Percentiles rank a stretch among this genome's conserved stretches.
Conservation (phyloP, 2,113 vertebrate species). For the Misgurnus anguillicaudatus region DNA sequence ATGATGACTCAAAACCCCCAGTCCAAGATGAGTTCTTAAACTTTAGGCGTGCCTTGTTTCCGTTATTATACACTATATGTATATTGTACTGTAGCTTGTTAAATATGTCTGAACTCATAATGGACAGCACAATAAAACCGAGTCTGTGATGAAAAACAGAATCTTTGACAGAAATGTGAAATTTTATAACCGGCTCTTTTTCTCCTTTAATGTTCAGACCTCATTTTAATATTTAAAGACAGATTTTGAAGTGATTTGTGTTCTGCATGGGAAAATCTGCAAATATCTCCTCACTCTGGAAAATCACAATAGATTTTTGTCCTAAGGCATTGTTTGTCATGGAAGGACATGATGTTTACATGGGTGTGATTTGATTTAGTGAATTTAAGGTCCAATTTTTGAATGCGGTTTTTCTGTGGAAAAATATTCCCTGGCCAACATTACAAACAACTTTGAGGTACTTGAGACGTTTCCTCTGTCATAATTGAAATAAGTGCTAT, state of each 20-base stretch:
- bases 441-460: not conserved
- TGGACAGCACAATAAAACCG: no score
- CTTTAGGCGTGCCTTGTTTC: no score
- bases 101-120: no score
- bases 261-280: conserved; percentile 39
- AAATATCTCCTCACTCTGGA: conserved; percentile 13
- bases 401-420: conserved; percentile 13
- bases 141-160: not conserved
- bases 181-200: conserved; percentile 12
- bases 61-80: no score
- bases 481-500: not conserved
- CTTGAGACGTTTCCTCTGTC: not conserved
- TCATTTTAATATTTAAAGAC: conserved; percentile 4
- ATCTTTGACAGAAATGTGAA: not conserved
- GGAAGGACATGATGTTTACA: conserved; percentile 25
- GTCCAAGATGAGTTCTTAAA: no score
- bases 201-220: conserved; percentile 21
- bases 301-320: conserved; percentile 44
- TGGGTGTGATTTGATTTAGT: conserved; percentile 33
- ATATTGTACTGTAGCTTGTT: no score
- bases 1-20: conserved; percentile 1
- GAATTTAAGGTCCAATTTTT: conserved; percentile 1
- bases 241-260: conserved; percentile 28
- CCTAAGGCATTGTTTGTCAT: conserved; percentile 29
- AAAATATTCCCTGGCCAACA: not conserved